Evolutionary conservation across 1,140 invertebrate species (phyloP).

Genomic region (Alviniconcha marisindica): DNA sequence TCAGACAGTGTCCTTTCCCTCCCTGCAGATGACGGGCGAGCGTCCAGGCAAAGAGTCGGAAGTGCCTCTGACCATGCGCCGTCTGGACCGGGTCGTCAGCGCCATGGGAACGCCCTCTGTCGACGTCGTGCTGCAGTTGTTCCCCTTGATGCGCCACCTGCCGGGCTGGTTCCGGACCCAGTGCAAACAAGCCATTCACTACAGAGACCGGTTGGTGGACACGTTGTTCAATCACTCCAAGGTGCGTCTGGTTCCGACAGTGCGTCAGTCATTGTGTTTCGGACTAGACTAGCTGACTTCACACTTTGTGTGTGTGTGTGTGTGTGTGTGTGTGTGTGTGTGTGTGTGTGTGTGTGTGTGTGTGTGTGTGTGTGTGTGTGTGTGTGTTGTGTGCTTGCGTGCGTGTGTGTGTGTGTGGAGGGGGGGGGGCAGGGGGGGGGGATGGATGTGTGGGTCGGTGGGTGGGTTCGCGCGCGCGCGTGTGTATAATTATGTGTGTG

Average conservation of each 20-base stretch:
- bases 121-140: constrained; percentile 5
- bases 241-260: background rate
- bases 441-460: too few species aligned
- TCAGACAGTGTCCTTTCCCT: too few species aligned
- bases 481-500: too few species aligned
- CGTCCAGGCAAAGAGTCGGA: constrained; percentile 9
- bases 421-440: background rate
- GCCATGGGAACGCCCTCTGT: constrained; percentile 31
- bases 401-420: background rate
- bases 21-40: constrained; percentile 27
- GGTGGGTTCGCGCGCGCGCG: too few species aligned
- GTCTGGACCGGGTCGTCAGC: constrained; percentile 15
- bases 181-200: background rate
- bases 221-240: constrained; percentile 2
- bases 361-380: background rate
- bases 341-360: background rate
- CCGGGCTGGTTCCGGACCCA: constrained; percentile 31
- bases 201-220: constrained; percentile 10
- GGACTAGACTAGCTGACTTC: too few species aligned
- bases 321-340: background rate
- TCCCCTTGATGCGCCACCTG: constrained; percentile 20
- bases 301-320: too few species aligned
- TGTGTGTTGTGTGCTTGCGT: background rate
- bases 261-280: too few species aligned
- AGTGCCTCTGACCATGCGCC: background rate